Evolutionary conservation across 2,113 vertebrate species (phyloP).

Genomic region (Geococcyx californianus): DNA sequence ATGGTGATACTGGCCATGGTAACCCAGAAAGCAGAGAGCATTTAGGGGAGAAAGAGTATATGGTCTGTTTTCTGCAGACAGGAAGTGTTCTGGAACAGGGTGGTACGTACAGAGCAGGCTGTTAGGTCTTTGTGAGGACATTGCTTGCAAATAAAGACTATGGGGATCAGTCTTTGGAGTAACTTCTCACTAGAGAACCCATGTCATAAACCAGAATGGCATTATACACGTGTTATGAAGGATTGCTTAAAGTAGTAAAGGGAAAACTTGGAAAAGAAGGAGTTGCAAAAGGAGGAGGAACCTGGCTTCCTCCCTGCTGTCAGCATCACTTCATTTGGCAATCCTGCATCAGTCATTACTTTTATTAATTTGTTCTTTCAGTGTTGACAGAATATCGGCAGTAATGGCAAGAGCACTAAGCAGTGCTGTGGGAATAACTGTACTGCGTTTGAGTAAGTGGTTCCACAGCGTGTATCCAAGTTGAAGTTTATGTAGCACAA

Average conservation of each 20-base stretch:
- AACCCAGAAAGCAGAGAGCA: background rate
- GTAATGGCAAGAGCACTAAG: background rate
- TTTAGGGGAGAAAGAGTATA: background rate
- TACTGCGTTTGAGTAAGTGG: background rate
- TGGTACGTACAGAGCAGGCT: background rate
- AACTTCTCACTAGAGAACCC: background rate
- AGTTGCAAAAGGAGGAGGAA: background rate
- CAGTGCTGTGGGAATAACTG: background rate
- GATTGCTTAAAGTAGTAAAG: background rate
- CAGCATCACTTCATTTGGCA: background rate
- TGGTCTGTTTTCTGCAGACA: background rate
- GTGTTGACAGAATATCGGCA: background rate
- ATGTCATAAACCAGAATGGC: background rate
- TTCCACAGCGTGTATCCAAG: background rate
- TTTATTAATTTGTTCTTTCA: conserved; percentile 5
- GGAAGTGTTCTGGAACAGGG: background rate
- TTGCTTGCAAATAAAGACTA: background rate
- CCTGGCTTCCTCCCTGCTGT: background rate
- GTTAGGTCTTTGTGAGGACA: background rate
- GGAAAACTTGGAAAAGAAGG: background rate
- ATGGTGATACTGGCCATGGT: background rate
- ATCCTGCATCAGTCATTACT: background rate
- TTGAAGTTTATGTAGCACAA: background rate
- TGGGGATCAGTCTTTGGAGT: background rate
- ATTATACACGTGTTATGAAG: background rate